phyloP scores from a whole-genome alignment of 1,140 invertebrate species.

The Scaptomyza hsui region DNA sequence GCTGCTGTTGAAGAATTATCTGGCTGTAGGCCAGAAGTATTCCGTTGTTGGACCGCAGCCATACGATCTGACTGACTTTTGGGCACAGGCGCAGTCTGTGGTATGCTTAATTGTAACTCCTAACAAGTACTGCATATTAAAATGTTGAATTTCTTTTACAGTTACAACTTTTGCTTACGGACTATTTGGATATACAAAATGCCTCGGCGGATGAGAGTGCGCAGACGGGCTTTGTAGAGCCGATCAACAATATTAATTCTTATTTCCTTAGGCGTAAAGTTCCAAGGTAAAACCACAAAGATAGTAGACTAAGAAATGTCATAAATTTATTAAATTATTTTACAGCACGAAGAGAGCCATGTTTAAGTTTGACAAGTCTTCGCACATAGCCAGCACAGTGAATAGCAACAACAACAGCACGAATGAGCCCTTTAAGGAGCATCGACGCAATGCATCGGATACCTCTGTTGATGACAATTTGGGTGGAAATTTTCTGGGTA shows the following conservation, averaged over 20 bases:
- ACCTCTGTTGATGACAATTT: conserved; percentile 76
- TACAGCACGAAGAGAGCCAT: conserved; percentile 84
- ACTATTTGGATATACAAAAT: conserved; percentile 93
- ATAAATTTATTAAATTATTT: not conserved
- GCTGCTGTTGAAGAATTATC: conserved; percentile 87
- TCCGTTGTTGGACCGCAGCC: conserved; percentile 85
- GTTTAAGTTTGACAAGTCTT: conserved; percentile 92
- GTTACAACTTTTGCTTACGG: conserved; percentile 91
- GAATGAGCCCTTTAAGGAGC: conserved; percentile 87
- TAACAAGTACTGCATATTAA: not conserved
- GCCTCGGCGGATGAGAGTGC: conserved; percentile 86
- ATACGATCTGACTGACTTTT: conserved; percentile 93
- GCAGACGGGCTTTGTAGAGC: conserved; percentile 86
- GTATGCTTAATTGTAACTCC: conserved; percentile 85
- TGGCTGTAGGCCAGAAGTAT: conserved; percentile 86
- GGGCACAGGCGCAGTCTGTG: conserved; percentile 94
- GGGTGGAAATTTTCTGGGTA: conserved; percentile 50
- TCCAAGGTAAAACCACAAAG: conserved; percentile 85
- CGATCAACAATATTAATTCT: conserved; percentile 83
- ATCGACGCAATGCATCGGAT: conserved; percentile 83
- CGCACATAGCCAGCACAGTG: conserved; percentile 87
- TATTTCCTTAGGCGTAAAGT: conserved; percentile 86
- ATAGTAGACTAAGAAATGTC: not conserved
- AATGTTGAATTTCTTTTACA: conserved; percentile 81
- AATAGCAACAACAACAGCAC: conserved; percentile 13